Percentiles rank a stretch among this genome's conserved stretches.
Evolutionary conservation across 2,888 invertebrate species (phyloP).

Genomic region (Troides aeacus): DNA sequence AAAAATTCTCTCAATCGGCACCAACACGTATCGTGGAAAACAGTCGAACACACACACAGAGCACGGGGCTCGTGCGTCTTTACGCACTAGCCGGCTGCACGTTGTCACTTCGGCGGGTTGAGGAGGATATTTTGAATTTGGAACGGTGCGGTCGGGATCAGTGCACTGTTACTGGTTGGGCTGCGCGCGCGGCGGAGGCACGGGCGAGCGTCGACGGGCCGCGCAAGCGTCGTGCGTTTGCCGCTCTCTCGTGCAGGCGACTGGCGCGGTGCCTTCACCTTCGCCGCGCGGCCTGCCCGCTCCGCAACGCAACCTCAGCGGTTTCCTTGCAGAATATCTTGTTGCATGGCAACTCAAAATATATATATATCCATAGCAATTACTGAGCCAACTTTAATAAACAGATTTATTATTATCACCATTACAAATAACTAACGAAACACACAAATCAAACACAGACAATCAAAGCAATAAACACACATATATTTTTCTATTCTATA

Average conservation of each 20-base stretch:
- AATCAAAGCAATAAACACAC: too few species aligned
- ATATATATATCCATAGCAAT: conserved; percentile 39
- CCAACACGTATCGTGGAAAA: conserved; percentile 40
- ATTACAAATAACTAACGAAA: conserved; percentile 7
- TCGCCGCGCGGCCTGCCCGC: conserved; percentile 61
- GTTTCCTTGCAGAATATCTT: conserved; percentile 70
- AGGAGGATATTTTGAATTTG: conserved; percentile 41
- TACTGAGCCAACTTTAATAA: not conserved
- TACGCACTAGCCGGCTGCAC: conserved; percentile 39
- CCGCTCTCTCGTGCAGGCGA: conserved; percentile 69
- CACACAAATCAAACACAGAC: not conserved
- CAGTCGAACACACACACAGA: conserved; percentile 60
- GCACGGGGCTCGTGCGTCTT: conserved; percentile 48
- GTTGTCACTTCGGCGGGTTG: conserved; percentile 41
- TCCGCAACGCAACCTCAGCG: conserved; percentile 57
- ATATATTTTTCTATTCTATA: too few species aligned
- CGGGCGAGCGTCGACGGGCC: conserved; percentile 32
- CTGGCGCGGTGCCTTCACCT: conserved; percentile 57
- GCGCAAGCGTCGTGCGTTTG: conserved; percentile 49
- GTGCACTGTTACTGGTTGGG: conserved; percentile 30
- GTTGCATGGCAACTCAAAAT: conserved; percentile 75
- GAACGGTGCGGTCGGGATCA: conserved; percentile 44
- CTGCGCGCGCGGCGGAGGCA: conserved; percentile 45
- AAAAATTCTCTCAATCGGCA: conserved; percentile 61
- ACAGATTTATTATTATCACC: conserved; percentile 5